phyloP scores from a whole-genome alignment of 1,140 invertebrate genomes.

The Halesus radiatus region DNA sequence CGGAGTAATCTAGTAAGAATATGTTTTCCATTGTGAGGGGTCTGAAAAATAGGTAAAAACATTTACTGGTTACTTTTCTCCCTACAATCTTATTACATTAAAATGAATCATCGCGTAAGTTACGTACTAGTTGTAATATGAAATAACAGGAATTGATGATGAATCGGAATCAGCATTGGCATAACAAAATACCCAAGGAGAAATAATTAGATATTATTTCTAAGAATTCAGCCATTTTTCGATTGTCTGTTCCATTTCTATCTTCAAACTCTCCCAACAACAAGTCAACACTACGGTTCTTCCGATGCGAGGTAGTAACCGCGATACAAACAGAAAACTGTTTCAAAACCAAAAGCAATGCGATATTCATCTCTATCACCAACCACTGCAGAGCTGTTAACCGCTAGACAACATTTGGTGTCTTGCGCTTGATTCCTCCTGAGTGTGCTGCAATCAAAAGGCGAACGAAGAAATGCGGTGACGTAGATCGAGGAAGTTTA shows the following conservation, averaged over 20 bases:
- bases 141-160: too few relatives aligned
- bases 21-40: too few relatives aligned
- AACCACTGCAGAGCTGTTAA: too few relatives aligned
- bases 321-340: neutral
- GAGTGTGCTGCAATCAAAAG: conserved; percentile 7
- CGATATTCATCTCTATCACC: neutral
- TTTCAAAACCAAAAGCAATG: neutral
- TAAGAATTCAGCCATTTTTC: conserved; percentile 11
- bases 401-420: neutral
- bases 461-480: conserved; percentile 53
- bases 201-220: conserved; percentile 13
- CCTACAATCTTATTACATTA: too few relatives aligned
- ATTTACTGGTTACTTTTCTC: too few relatives aligned
- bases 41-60: too few relatives aligned
- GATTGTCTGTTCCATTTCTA: conserved; percentile 12
- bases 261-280: conserved; percentile 3
- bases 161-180: too few relatives aligned
- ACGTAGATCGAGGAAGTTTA: conserved; percentile 48
- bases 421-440: neutral
- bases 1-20: too few relatives aligned
- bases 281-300: conserved; percentile 14
- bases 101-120: too few relatives aligned
- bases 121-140: too few relatives aligned
- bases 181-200: conserved; percentile 16
- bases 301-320: neutral